A percentile compares a stretch with the other conserved stretches of the same genome.
Evolutionary conservation across 2,888 invertebrate species (phyloP).

Genomic region (Lapara coniferarum): DNA sequence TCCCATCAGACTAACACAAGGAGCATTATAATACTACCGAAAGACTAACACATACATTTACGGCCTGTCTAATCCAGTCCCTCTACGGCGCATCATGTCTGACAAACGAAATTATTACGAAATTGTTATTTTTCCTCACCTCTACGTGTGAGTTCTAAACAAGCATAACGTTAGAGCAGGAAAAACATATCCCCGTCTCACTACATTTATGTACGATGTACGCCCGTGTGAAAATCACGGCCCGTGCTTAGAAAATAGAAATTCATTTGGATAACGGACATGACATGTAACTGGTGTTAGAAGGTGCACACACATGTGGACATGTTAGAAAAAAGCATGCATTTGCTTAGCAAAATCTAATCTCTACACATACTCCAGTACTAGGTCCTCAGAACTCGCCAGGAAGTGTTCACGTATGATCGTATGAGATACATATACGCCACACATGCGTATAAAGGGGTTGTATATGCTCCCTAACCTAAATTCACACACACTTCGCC

Average conservation of each 20-base stretch:
- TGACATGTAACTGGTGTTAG: conserved; percentile 26
- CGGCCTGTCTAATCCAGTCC: neutral
- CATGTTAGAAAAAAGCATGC: conserved; percentile 76
- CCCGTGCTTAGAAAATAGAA: conserved; percentile 45
- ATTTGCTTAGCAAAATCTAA: conserved; percentile 83
- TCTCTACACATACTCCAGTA: conserved; percentile 82
- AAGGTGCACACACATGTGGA: conserved; percentile 54
- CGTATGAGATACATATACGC: conserved; percentile 69
- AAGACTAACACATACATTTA: no score
- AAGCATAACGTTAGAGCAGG: conserved; percentile 42
- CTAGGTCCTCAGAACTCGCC: conserved; percentile 66
- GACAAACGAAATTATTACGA: conserved; percentile 41
- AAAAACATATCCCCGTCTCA: conserved; percentile 40
- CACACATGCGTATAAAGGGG: conserved; percentile 79
- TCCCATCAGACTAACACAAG: no score
- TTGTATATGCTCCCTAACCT: conserved; percentile 68
- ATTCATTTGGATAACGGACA: conserved; percentile 46
- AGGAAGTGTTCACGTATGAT: conserved; percentile 68
- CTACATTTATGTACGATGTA: conserved; percentile 45
- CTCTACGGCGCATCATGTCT: conserved; percentile 27
- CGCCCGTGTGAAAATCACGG: conserved; percentile 52
- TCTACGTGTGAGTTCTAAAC: conserved; percentile 48
- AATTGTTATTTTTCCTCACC: conserved; percentile 33
- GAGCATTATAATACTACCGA: no score
- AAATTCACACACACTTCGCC: conserved; percentile 59